These are phyloP conservation scores for Clarias pachynema DNA, from an alignment of 2,797 vertebrate species.

Conservation along the genomic window DNA sequence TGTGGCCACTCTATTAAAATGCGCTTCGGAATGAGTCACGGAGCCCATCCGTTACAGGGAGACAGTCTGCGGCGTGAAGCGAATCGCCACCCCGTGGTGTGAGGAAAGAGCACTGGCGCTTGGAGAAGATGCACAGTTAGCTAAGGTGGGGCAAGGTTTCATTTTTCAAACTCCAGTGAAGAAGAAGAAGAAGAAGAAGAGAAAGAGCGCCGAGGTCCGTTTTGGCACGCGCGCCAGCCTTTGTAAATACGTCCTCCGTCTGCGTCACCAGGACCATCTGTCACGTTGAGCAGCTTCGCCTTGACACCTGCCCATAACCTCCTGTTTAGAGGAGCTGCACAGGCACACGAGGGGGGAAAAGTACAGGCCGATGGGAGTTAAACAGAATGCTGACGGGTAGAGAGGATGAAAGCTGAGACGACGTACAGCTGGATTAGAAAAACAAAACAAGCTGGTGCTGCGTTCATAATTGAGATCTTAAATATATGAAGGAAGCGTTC, in stretches of 20 bases:
- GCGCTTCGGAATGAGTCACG: conserved; percentile 28
- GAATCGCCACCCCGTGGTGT: conserved; percentile 18
- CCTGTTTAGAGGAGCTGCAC: conserved; percentile 28
- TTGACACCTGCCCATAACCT: conserved; percentile 42
- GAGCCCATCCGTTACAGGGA: conserved; percentile 37
- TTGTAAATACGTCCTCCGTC: conserved; percentile 40
- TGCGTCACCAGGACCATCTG: conserved; percentile 47
- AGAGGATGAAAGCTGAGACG: neutral
- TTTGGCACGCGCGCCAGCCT: conserved; percentile 25
- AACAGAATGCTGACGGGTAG: conserved; percentile 2
- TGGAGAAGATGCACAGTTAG: conserved; percentile 33
- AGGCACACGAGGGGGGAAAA: neutral
- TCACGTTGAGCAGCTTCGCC: conserved; percentile 41
- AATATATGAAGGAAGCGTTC: neutral
- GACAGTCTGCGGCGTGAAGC: conserved; percentile 34
- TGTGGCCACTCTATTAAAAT: conserved; percentile 36
- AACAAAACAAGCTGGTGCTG: neutral
- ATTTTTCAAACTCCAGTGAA: conserved; percentile 48
- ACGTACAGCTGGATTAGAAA: neutral
- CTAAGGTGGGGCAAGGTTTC: conserved; percentile 26
- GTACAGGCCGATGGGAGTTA: neutral
- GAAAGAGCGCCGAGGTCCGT: conserved; percentile 36
- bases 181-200: neutral
- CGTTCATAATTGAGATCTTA: neutral
- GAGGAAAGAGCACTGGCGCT: neutral